phyloP scores from a whole-genome alignment of 2,113 vertebrate genomes.

The Poeciliopsis prolifica region DNA sequence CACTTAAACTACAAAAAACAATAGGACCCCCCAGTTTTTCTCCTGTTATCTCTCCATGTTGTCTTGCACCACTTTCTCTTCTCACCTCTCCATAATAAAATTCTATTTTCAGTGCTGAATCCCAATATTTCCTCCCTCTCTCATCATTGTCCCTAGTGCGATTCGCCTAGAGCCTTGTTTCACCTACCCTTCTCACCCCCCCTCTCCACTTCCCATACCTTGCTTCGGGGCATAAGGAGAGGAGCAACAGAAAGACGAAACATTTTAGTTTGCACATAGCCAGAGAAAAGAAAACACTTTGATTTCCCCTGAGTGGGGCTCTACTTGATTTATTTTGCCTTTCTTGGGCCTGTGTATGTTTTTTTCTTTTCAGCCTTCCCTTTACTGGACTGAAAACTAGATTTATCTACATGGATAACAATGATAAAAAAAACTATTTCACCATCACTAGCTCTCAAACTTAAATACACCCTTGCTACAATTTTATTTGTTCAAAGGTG shows the following conservation, averaged over 20 bases:
- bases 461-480: background rate
- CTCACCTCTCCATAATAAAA: conserved; percentile 34
- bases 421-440: background rate
- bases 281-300: conserved; percentile 54
- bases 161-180: conserved; percentile 47
- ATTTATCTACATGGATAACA: background rate
- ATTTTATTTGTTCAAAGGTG: background rate
- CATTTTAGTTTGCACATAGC: conserved; percentile 58
- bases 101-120: conserved; percentile 57
- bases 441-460: background rate
- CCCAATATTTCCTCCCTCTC: conserved; percentile 5
- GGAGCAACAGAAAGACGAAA: conserved; percentile 64
- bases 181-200: conserved; percentile 45
- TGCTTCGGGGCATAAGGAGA: conserved; percentile 65
- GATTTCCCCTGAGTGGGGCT: conserved; percentile 61
- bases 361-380: background rate
- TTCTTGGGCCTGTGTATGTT: conserved; percentile 34
- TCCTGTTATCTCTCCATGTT: conserved; percentile 24
- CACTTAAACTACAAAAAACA: conserved; percentile 72
- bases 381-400: background rate
- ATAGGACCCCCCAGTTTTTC: conserved; percentile 63
- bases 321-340: conserved; percentile 39
- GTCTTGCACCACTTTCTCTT: conserved; percentile 5
- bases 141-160: conserved; percentile 5
- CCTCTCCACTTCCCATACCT: conserved; percentile 28